Conservation (phyloP, 2,113 vertebrate species). For the Ceyx cyanopectus region DNA sequence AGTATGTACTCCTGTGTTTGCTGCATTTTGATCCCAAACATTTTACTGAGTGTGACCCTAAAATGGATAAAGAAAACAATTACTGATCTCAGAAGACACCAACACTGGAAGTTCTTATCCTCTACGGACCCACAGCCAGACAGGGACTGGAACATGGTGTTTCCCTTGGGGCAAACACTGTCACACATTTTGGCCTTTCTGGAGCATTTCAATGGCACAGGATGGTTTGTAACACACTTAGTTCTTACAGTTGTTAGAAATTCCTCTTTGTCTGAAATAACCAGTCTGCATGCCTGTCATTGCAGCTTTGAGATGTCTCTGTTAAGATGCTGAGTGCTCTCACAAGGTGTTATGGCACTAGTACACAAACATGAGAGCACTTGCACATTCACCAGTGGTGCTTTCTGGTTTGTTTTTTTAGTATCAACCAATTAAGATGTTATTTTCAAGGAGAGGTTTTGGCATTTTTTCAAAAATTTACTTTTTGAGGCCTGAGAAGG, state of each 20-base stretch:
- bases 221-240: not conserved
- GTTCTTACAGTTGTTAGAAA: not conserved
- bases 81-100: not conserved
- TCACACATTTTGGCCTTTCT: not conserved
- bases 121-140: not conserved
- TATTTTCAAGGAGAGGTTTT: constrained; percentile 72
- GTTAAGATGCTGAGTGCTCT: constrained; percentile 46
- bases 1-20: accelerated
- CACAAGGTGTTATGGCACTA: constrained; percentile 36
- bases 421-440: constrained; percentile 74
- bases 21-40: not conserved
- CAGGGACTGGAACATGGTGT: not conserved
- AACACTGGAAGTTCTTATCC: not conserved
- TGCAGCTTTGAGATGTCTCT: not conserved
- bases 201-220: accelerated
- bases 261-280: not conserved
- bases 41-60: not conserved
- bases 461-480: constrained; percentile 76
- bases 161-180: not conserved
- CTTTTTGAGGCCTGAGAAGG: constrained; percentile 46
- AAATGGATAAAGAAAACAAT: not conserved
- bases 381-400: constrained; percentile 56
- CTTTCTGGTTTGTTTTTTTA: constrained; percentile 59
- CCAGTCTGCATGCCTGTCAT: not conserved
- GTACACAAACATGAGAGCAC: constrained; percentile 56